Conservation (phyloP, 2,113 vertebrate species). For the Orientallactaga bullata region DNA sequence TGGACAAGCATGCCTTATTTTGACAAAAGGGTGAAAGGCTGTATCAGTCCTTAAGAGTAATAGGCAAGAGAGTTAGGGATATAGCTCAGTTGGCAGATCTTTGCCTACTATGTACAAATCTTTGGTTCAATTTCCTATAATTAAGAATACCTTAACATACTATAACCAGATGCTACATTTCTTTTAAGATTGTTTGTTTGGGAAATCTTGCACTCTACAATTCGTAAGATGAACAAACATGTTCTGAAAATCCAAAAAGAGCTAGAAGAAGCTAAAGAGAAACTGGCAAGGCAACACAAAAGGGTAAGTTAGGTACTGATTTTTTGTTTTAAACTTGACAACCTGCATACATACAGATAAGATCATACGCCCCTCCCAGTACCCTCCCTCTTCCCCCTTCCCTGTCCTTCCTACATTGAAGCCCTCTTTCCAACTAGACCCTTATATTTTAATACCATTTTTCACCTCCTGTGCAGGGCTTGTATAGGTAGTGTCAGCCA, state of each 20-base stretch:
- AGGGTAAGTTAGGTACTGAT: conserved; percentile 80
- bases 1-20: background rate
- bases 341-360: no score
- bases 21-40: background rate
- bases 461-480: no score
- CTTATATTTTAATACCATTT: no score
- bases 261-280: conserved; percentile 96
- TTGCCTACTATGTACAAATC: no score
- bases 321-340: background rate
- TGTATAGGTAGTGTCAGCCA: no score
- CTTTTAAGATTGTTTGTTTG: conserved; percentile 94
- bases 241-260: conserved; percentile 98
- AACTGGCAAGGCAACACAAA: conserved; percentile 96
- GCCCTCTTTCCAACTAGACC: no score
- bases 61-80: background rate
- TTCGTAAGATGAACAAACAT: conserved; percentile 99
- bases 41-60: background rate
- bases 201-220: conserved; percentile 99
- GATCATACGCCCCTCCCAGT: no score
- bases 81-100: no score
- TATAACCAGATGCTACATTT: conserved; percentile 53
- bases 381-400: no score
- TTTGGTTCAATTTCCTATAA: background rate
- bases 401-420: no score
- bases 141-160: background rate